phyloP scores from a whole-genome alignment of 2,888 invertebrate species.

The Mesorhabditis sp. region DNA sequence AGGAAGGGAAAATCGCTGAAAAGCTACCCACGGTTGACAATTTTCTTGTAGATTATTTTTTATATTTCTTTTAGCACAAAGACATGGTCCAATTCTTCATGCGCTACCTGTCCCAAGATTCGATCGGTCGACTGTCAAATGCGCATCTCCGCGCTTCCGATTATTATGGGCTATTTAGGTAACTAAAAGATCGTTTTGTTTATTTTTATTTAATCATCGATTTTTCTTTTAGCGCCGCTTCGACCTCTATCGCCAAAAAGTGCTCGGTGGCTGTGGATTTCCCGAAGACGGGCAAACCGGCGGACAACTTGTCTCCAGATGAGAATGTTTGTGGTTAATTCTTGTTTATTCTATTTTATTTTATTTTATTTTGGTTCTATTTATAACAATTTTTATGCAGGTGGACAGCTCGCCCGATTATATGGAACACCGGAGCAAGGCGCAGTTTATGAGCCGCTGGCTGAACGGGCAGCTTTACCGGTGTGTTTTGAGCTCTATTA shows the following conservation, averaged over 20 bases:
- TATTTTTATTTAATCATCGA: slow-evolving; percentile 6
- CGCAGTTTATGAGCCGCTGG: slow-evolving; percentile 48
- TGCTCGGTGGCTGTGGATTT: slow-evolving; percentile 57
- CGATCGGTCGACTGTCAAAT: slow-evolving; percentile 54
- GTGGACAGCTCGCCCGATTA: slow-evolving; percentile 37
- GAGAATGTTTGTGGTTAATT: slow-evolving; percentile 17
- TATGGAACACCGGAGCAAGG: slow-evolving; percentile 34
- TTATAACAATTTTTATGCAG: neutral
- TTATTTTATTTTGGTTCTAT: neutral
- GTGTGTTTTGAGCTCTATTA: slow-evolving; percentile 8
- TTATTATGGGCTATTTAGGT: slow-evolving; percentile 49
- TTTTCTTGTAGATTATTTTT: neutral
- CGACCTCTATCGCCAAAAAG: slow-evolving; percentile 41
- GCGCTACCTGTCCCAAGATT: slow-evolving; percentile 56
- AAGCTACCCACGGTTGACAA: slow-evolving; percentile 27
- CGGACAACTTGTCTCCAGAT: slow-evolving; percentile 27
- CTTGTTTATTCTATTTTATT: neutral
- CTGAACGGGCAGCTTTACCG: slow-evolving; percentile 55
- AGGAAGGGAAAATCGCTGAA: slow-evolving; percentile 21
- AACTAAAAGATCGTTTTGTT: slow-evolving; percentile 9
- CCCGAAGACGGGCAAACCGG: slow-evolving; percentile 57
- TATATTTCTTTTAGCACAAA: slow-evolving; percentile 23
- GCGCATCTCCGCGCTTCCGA: slow-evolving; percentile 57
- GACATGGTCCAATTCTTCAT: slow-evolving; percentile 58
- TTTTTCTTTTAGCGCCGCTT: slow-evolving; percentile 22